A percentile compares a stretch with the other conserved stretches of the same genome.
Evolutionary conservation across 2,888 invertebrate species (phyloP).

Genomic region (Drosophila nr. perissopoda): DNA sequence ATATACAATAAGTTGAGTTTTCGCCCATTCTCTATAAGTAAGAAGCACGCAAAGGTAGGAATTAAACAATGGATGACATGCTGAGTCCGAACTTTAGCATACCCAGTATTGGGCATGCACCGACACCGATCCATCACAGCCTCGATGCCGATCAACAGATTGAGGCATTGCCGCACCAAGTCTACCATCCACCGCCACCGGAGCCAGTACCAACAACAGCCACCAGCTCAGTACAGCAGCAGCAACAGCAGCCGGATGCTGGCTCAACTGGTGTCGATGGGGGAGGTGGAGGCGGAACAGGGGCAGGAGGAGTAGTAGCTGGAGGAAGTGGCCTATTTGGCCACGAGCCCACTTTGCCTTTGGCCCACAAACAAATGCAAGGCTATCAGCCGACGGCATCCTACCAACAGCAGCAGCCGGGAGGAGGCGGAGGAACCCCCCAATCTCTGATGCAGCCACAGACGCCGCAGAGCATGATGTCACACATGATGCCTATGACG

Average conservation of each 20-base stretch:
- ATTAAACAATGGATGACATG: constrained; percentile 92
- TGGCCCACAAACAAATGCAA: constrained; percentile 90
- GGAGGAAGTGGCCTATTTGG: constrained; percentile 61
- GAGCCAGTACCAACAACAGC: constrained; percentile 66
- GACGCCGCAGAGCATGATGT: constrained; percentile 95
- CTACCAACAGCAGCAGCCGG: constrained; percentile 66
- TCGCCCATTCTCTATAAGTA: constrained; percentile 5
- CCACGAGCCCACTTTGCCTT: constrained; percentile 82
- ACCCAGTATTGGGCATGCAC: constrained; percentile 90
- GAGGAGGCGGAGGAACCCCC: constrained; percentile 87
- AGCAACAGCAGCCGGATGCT: constrained; percentile 56
- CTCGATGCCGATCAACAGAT: constrained; percentile 96
- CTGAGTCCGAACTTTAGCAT: constrained; percentile 95
- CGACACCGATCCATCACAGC: constrained; percentile 93
- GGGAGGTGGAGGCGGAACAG: constrained; percentile 55
- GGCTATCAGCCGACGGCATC: constrained; percentile 89
- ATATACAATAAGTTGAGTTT: constrained; percentile 23
- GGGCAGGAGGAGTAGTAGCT: constrained; percentile 19
- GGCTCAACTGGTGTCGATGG: constrained; percentile 40
- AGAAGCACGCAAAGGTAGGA: not conserved
- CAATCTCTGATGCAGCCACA: constrained; percentile 95
- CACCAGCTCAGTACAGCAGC: constrained; percentile 28
- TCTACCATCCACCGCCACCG: constrained; percentile 90
- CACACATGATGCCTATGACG: constrained; percentile 90
- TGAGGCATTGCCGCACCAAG: constrained; percentile 89